A percentile compares a stretch with the other conserved stretches of the same genome.
These are phyloP conservation scores for Heliconius eleuchia DNA, from an alignment of 1,140 invertebrate species.

Conservation along the genomic window DNA sequence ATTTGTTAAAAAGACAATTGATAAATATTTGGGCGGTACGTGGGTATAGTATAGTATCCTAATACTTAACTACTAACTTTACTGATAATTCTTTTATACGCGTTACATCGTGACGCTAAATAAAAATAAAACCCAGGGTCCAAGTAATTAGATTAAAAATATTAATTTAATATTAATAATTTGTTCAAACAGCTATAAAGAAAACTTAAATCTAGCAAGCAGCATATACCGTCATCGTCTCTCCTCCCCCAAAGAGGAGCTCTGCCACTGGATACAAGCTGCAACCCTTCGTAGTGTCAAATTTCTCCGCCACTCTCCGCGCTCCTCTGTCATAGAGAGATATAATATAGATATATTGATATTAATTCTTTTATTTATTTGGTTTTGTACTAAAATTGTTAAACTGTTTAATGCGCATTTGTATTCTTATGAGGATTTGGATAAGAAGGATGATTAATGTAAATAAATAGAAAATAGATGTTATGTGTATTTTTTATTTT, in stretches of 20 bases:
- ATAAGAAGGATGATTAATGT: conserved; percentile 17
- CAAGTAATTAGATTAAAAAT: no score
- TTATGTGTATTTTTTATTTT: not conserved
- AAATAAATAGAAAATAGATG: not conserved
- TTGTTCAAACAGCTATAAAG: conserved; percentile 41
- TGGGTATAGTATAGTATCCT: no score
- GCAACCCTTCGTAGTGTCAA: conserved; percentile 48
- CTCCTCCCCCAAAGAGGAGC: conserved; percentile 42
- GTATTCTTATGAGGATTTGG: conserved; percentile 13
- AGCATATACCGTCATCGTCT: conserved; percentile 45
- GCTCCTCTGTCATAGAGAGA: conserved; percentile 38
- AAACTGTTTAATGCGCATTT: conserved; percentile 48
- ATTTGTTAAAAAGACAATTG: no score
- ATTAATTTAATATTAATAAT: not conserved
- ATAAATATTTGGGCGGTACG: no score
- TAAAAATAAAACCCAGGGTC: no score
- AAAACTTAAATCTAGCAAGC: conserved; percentile 40
- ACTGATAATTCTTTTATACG: no score
- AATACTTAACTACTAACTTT: no score
- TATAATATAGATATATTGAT: conserved; percentile 47
- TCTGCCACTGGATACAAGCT: conserved; percentile 52
- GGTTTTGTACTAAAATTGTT: conserved; percentile 50
- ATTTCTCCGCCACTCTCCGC: conserved; percentile 50
- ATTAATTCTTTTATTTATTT: conserved; percentile 40
- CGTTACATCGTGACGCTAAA: no score